Conservation (phyloP, 2,113 vertebrate genomes). For the Podocnemis expansa region DNA sequence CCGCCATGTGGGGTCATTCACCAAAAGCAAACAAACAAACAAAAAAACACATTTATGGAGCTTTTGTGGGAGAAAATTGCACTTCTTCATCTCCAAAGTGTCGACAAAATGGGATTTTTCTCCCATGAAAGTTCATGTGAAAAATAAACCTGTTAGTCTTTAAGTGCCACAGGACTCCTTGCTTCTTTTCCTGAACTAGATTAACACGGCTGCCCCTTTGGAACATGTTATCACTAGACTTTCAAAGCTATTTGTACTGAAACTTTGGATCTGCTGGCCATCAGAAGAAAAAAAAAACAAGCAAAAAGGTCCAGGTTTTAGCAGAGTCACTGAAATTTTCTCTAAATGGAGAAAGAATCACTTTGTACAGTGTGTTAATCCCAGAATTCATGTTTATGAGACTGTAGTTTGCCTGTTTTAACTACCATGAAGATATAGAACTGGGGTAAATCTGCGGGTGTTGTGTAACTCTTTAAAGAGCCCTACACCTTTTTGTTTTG, state of each 20-base stretch:
- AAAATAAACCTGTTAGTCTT: no score
- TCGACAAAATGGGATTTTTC: no score
- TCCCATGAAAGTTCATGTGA: no score
- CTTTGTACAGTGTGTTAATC: background rate
- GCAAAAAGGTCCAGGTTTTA: background rate
- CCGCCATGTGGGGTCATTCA: background rate
- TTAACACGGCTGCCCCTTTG: no score
- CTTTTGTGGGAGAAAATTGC: no score
- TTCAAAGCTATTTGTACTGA: background rate
- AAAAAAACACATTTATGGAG: no score
- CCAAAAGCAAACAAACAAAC: slow-evolving; percentile 36
- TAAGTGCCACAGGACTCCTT: no score
- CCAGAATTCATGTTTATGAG: background rate
- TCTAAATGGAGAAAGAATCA: background rate
- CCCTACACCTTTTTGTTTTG: background rate
- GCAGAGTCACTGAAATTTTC: accelerated
- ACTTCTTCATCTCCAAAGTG: no score
- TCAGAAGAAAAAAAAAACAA: background rate
- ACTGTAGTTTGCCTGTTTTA: background rate
- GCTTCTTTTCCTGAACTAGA: no score
- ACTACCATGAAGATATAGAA: background rate
- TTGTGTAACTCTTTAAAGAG: background rate
- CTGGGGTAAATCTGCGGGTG: background rate
- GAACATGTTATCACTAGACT: background rate
- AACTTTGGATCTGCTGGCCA: background rate